Evolutionary conservation across 2,888 invertebrate species (phyloP), one percentile per base, ranked within the genome.

Genomic region (Opisthograptis luteolata): DNA sequence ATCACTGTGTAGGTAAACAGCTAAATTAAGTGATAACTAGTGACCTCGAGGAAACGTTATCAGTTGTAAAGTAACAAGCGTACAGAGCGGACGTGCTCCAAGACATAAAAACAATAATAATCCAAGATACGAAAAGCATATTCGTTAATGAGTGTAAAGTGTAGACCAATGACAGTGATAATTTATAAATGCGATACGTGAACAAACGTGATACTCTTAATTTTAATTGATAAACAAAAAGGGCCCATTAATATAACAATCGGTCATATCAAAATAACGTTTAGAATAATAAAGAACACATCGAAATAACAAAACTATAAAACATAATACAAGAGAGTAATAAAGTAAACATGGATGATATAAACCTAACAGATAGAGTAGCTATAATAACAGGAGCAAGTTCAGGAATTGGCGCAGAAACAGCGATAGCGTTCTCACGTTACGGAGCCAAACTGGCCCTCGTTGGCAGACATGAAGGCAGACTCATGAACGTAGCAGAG

Each of bases 371-470:
- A 25, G 68, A 68, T 6, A 81, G 81, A 70, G 77, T 79, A 1
- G 76, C 73, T 4, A 79, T 81, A 9, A 62, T 81, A 34, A 81
- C 81, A 3, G 80, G 81, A 0, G 79, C 80, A 0, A 81, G 81
- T 54, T 79, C 79, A 0, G 81, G 78, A 0, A 76, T 81, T 10
- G 79, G 81, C 2, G 81, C 81, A 2, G 79, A 70, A 36, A 66
- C 75, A 1, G 79, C 81, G 0, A 58, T 65, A 45, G 53, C 60
- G 0, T 73, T 78, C 15, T 73, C 79, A 0, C 48, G 42, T 2
- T 68, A 65, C 7, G 73, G 74, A 34, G 80, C 81, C 0, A 67
- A 57, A 20, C 43, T 81, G 0, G 66, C 74, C 0, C 36, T 80
- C 1, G 63, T 79, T 0, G 81, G 77, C 14, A 63, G 77, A 56